A percentile compares a stretch with the other conserved stretches of the same genome.
Evolutionary conservation across 1,140 invertebrate genomes (phyloP).

Genomic region (Drosophila nigrodunni): DNA sequence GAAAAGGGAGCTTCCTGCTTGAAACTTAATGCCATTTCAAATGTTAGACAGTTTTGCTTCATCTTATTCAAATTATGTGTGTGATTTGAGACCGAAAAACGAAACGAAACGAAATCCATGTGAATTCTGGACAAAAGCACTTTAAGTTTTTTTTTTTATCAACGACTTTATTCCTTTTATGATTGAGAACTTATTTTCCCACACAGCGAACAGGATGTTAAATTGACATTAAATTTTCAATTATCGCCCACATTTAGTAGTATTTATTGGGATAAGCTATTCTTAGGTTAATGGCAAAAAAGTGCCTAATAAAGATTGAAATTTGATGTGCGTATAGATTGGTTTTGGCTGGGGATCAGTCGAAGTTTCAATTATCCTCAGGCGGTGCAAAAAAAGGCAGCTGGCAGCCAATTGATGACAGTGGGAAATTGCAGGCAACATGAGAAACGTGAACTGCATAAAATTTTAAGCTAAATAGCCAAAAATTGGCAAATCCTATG

Average conservation of each 20-base stretch:
- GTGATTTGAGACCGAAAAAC: background rate
- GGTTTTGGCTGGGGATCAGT: background rate
- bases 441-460: conserved; percentile 75
- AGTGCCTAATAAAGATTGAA: conserved; percentile 5
- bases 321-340: conserved; percentile 27
- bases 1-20: conserved; percentile 59
- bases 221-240: conserved; percentile 1
- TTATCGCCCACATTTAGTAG: conserved; percentile 21
- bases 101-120: background rate
- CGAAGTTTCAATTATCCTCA: conserved; percentile 40
- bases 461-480: conserved; percentile 68
- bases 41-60: conserved; percentile 27
- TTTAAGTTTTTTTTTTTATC: background rate
- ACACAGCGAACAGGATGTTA: conserved; percentile 2
- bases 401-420: conserved; percentile 22
- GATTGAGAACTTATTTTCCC: conserved; percentile 10
- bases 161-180: conserved; percentile 7
- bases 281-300: background rate
- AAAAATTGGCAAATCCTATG: conserved; percentile 62
- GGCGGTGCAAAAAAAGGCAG: background rate
- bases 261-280: conserved; percentile 3
- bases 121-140: conserved; percentile 8
- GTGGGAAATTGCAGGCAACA: conserved; percentile 9
- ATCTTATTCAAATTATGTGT: conserved; percentile 16
- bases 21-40: conserved; percentile 69